Conservation (phyloP, 2,888 invertebrate genomes). For the Pollenia angustigena region DNA sequence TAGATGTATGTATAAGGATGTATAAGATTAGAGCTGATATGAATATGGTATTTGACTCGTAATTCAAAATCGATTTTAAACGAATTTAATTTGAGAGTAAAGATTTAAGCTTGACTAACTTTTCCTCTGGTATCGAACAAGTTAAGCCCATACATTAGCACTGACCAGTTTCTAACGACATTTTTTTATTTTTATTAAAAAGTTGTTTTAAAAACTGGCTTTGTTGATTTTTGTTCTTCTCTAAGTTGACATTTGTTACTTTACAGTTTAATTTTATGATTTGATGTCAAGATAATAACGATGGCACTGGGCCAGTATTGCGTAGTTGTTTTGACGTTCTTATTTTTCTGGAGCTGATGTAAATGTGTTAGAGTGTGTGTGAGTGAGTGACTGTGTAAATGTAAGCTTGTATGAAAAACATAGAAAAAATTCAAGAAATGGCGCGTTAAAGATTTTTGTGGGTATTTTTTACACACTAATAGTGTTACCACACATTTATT, state of each 20-base stretch:
- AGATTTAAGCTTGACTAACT: no score
- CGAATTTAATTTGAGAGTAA: no score
- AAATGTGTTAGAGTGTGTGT: not conserved
- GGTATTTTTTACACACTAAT: constrained; percentile 41
- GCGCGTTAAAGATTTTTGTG: constrained; percentile 37
- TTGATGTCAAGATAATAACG: constrained; percentile 64
- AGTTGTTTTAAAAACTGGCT: constrained; percentile 11
- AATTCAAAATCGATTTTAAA: no score
- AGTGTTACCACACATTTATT: no score
- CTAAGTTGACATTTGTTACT: constrained; percentile 51
- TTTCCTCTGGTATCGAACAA: not conserved
- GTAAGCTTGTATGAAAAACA: not conserved
- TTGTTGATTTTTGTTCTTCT: constrained; percentile 1
- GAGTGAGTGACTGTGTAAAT: not conserved
- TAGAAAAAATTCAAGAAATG: constrained; percentile 61
- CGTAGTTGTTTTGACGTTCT: constrained; percentile 50
- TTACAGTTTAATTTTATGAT: constrained; percentile 62
- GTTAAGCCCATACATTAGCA: not conserved
- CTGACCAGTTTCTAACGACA: constrained; percentile 30
- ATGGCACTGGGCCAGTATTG: constrained; percentile 71
- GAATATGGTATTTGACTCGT: no score
- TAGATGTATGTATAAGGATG: no score
- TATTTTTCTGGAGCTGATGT: constrained; percentile 13
- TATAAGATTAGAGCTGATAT: no score
- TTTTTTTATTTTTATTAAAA: constrained; percentile 16